Percentiles rank a stretch among this genome's conserved stretches.
Evolutionary conservation across 2,113 vertebrate species (phyloP).

Genomic region (Lophochroa leadbeateri): DNA sequence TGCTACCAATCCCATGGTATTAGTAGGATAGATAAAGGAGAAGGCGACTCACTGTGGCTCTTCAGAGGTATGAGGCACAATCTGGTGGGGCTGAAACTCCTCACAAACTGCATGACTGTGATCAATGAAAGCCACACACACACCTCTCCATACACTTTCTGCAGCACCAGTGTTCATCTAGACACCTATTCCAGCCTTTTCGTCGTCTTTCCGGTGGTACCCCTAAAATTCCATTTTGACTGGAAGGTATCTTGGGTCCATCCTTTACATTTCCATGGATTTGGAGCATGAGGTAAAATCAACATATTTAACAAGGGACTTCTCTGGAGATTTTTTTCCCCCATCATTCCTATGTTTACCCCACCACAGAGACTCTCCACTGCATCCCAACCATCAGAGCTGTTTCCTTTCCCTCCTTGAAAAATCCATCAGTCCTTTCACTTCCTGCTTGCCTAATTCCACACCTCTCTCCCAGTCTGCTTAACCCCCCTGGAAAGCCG

Average conservation of each 20-base stretch:
- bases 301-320: neutral
- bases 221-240: neutral
- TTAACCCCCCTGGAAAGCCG: neutral
- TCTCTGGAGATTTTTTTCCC: neutral
- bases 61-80: neutral
- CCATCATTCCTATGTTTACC: neutral
- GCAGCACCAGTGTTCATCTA: neutral
- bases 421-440: neutral
- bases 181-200: neutral
- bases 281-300: neutral
- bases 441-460: neutral
- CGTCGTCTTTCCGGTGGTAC: neutral
- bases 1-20: neutral
- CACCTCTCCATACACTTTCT: neutral
- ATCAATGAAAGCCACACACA: neutral
- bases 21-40: neutral
- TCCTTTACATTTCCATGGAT: neutral
- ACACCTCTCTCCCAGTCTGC: neutral
- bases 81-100: neutral
- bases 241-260: neutral
- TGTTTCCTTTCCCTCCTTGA: neutral
- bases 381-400: neutral
- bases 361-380: neutral
- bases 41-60: neutral
- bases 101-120: neutral